A percentile compares a stretch with the other conserved stretches of the same genome.
phyloP scores from a whole-genome alignment of 1,140 invertebrate genomes.

The Dendrolimus kikuchii region DNA sequence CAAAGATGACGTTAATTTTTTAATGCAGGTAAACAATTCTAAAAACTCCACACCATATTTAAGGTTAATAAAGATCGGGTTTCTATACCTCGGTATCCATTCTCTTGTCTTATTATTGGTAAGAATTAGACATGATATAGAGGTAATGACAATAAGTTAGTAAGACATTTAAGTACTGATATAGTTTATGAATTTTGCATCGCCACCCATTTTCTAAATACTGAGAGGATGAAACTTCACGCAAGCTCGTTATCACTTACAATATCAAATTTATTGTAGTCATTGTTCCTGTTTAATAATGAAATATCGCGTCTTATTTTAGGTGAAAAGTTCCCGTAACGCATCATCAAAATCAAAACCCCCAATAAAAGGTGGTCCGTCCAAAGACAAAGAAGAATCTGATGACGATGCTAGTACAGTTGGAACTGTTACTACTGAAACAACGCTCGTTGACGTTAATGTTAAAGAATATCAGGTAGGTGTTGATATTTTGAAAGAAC shows the following conservation, averaged over 20 bases:
- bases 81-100: too few relatives aligned
- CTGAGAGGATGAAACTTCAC: background rate
- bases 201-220: background rate
- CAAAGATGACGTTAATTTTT: slow-evolving; percentile 75
- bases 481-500: background rate
- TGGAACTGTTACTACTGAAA: slow-evolving; percentile 60
- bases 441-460: slow-evolving; percentile 57
- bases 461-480: slow-evolving; percentile 62
- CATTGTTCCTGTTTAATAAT: background rate
- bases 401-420: slow-evolving; percentile 63
- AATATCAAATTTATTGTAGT: background rate
- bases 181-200: background rate
- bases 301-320: slow-evolving; percentile 2
- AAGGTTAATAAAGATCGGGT: background rate
- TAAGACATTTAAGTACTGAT: background rate
- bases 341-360: slow-evolving; percentile 41
- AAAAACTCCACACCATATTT: background rate
- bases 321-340: slow-evolving; percentile 53
- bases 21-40: slow-evolving; percentile 70
- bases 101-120: too few relatives aligned
- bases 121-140: too few relatives aligned
- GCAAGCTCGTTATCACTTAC: background rate
- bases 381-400: slow-evolving; percentile 55
- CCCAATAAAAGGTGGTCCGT: slow-evolving; percentile 55
- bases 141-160: background rate